Percentiles rank a stretch among this genome's conserved stretches.
phyloP scores from a whole-genome alignment of 2,888 invertebrate species.

The Temnothorax unifasciatus region DNA sequence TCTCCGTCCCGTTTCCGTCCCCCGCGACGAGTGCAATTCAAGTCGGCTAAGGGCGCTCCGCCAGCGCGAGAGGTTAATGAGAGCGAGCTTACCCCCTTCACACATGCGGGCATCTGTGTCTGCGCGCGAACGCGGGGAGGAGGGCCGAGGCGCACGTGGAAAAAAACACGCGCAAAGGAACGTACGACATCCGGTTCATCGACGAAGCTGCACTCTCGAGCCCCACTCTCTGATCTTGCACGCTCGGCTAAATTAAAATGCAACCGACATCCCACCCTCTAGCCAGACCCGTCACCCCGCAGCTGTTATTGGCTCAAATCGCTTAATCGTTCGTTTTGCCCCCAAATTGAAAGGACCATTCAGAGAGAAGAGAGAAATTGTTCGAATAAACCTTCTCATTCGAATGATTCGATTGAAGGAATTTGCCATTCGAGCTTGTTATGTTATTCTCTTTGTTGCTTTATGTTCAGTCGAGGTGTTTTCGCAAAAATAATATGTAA shows the following conservation, averaged over 20 bases:
- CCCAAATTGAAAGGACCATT: not conserved
- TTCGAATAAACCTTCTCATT: not conserved
- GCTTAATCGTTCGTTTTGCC: slow-evolving; percentile 21
- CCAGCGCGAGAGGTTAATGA: slow-evolving; percentile 80
- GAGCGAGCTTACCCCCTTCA: slow-evolving; percentile 67
- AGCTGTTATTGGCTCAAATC: slow-evolving; percentile 20
- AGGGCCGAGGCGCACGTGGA: not conserved
- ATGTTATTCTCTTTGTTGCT: not conserved
- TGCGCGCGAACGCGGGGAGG: not conserved
- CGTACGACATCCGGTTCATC: slow-evolving; percentile 18
- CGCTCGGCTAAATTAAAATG: slow-evolving; percentile 47
- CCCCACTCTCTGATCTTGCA: slow-evolving; percentile 38
- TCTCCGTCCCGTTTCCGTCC: slow-evolving; percentile 58
- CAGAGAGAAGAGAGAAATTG: not conserved
- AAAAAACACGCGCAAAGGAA: slow-evolving; percentile 33
- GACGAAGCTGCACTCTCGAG: slow-evolving; percentile 24
- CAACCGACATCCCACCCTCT: not conserved
- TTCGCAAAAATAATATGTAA: not conserved
- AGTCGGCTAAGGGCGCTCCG: slow-evolving; percentile 79
- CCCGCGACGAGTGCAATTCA: slow-evolving; percentile 79
- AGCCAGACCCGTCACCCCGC: not conserved
- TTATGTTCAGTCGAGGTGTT: not conserved
- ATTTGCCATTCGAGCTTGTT: not conserved
- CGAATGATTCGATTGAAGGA: not conserved
- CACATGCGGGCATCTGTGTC: slow-evolving; percentile 1